A percentile compares a stretch with the other conserved stretches of the same genome.
These are phyloP conservation scores for Pristis pectinata DNA, from an alignment of 2,797 vertebrate species.

Conservation along the genomic window DNA sequence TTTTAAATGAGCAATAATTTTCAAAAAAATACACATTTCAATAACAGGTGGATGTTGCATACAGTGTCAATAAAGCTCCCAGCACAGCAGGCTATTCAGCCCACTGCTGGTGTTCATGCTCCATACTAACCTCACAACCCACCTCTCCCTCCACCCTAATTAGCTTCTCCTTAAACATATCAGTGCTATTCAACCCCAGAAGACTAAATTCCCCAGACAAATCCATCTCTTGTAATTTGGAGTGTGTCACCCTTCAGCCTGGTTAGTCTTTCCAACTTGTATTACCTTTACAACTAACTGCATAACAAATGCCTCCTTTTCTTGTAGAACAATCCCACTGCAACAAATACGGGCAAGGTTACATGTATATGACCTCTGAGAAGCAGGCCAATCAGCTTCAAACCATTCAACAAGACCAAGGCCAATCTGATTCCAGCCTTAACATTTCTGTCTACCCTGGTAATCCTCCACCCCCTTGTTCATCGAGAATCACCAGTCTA, in stretches of 20 bases:
- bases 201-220: background rate
- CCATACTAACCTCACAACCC: background rate
- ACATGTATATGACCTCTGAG: no score
- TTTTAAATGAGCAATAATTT: background rate
- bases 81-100: background rate
- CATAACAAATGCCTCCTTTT: background rate
- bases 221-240: background rate
- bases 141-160: background rate
- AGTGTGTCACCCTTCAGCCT: background rate
- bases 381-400: no score
- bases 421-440: no score
- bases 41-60: no score
- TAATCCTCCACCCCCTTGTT: no score
- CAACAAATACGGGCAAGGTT: background rate
- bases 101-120: background rate
- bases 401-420: no score
- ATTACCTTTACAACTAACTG: background rate
- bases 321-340: background rate
- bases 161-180: background rate
- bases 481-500: no score
- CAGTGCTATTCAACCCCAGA: background rate
- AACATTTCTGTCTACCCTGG: no score
- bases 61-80: background rate
- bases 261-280: background rate
- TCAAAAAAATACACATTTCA: no score